Evolutionary conservation across 2,797 vertebrate species (phyloP).

Genomic region (Chaetodon trifasciatus): DNA sequence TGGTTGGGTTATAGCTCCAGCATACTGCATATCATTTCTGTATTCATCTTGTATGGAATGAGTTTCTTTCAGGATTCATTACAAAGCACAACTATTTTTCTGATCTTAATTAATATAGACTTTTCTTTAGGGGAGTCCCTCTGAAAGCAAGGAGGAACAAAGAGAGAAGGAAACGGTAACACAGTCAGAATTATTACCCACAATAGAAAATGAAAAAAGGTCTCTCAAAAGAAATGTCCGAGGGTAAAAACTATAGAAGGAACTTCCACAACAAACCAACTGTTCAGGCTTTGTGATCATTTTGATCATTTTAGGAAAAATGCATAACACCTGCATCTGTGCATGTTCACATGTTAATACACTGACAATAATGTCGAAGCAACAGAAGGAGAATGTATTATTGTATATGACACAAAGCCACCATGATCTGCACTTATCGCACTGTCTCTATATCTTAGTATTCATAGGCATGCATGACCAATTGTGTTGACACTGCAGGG

Average conservation of each 20-base stretch:
- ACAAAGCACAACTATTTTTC: not conserved
- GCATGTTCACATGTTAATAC: not conserved
- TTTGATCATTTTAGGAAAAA: not conserved
- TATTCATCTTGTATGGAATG: not conserved
- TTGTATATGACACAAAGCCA: conserved; percentile 15
- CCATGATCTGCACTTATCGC: conserved; percentile 15
- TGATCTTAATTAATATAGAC: conserved; percentile 25
- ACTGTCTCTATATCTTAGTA: conserved; percentile 52
- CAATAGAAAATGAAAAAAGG: not conserved
- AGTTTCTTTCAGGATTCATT: conserved; percentile 23
- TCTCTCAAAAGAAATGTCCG: not conserved
- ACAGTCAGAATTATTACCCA: not conserved
- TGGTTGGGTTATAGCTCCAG: not conserved
- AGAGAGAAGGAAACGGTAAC: not conserved
- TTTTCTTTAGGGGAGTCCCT: conserved; percentile 33
- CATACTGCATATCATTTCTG: not conserved
- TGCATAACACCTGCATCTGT: not conserved
- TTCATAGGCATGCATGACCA: conserved; percentile 77
- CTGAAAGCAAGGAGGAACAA: conserved; percentile 33
- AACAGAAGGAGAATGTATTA: conserved; percentile 26
- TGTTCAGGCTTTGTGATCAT: not conserved
- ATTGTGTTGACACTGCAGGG: conserved; percentile 64
- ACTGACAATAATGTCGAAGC: not conserved
- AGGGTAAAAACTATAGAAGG: not conserved
- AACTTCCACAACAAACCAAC: not conserved